These are phyloP conservation scores for Phylloscopus trochilus DNA, from an alignment of 2,113 vertebrate genomes.

Conservation along the genomic window DNA sequence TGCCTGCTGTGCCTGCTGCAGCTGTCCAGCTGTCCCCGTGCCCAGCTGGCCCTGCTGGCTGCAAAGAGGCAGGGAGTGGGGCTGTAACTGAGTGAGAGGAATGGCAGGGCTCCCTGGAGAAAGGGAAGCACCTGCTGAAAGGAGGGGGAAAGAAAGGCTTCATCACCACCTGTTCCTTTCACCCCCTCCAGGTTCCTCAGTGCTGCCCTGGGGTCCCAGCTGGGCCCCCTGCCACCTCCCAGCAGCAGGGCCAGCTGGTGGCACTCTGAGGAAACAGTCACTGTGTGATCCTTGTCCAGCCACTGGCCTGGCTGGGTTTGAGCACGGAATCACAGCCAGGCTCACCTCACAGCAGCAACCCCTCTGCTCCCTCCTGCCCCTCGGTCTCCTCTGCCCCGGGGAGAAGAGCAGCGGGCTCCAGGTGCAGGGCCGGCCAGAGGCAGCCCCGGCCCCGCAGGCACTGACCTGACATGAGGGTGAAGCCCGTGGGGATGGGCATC, in stretches of 20 bases:
- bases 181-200: constrained; percentile 14
- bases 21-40: constrained; percentile 33
- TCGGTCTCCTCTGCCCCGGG: background rate
- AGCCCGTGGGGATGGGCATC: constrained; percentile 93
- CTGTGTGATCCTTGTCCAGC: background rate
- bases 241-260: constrained; percentile 29
- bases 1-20: constrained; percentile 78
- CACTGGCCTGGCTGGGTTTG: background rate
- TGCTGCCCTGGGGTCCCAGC: constrained; percentile 13
- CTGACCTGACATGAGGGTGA: constrained; percentile 97
- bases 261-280: background rate
- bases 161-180: constrained; percentile 20
- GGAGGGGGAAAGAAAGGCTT: constrained; percentile 59
- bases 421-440: background rate
- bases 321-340: background rate
- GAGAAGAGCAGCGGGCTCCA: background rate
- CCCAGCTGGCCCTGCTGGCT: constrained; percentile 61
- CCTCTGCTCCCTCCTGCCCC: background rate
- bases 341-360: background rate
- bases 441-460: background rate
- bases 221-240: constrained; percentile 31
- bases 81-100: constrained; percentile 81
- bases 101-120: constrained; percentile 78
- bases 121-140: constrained; percentile 75
- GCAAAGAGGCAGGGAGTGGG: constrained; percentile 76